phyloP scores from a whole-genome alignment of 2,113 vertebrate species.

The Aphyosemion australe region DNA sequence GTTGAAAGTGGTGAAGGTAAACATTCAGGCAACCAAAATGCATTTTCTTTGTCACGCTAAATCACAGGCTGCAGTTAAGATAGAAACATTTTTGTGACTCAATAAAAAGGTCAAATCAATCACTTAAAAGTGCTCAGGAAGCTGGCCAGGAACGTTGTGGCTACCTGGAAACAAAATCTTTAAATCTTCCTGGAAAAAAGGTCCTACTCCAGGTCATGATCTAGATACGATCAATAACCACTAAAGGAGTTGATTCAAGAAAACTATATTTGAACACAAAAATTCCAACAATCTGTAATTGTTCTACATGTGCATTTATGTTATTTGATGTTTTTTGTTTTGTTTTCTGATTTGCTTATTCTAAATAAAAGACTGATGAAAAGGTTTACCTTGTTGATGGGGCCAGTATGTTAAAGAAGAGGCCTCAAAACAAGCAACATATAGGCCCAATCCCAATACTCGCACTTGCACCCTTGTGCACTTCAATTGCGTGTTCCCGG shows the following conservation, averaged over 20 bases:
- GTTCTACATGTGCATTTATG: not conserved
- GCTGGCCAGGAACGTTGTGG: not conserved
- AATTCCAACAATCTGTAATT: not conserved
- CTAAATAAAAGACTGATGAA: conserved; percentile 68
- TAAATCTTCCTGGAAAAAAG: too few relatives aligned
- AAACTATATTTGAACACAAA: not conserved
- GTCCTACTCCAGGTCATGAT: too few relatives aligned
- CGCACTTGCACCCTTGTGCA: too few relatives aligned
- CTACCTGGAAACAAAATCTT: too few relatives aligned
- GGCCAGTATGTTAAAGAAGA: conserved; percentile 55
- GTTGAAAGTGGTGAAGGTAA: too few relatives aligned
- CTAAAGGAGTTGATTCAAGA: too few relatives aligned
- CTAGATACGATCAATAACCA: too few relatives aligned
- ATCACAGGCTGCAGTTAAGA: not conserved
- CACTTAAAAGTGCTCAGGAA: conserved; percentile 6
- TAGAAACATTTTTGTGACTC: not conserved
- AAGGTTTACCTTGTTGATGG: conserved; percentile 21
- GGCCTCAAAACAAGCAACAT: conserved; percentile 32
- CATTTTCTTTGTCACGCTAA: not conserved
- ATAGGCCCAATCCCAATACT: too few relatives aligned
- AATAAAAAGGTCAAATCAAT: not conserved
- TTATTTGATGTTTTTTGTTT: not conserved
- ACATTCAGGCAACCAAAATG: too few relatives aligned
- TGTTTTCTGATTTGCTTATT: conserved; percentile 44
- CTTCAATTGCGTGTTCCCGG: too few relatives aligned